Evolutionary conservation across 2,888 invertebrate species (phyloP), one percentile per base, ranked within the genome.

Genomic region (Aphrophora alni): DNA sequence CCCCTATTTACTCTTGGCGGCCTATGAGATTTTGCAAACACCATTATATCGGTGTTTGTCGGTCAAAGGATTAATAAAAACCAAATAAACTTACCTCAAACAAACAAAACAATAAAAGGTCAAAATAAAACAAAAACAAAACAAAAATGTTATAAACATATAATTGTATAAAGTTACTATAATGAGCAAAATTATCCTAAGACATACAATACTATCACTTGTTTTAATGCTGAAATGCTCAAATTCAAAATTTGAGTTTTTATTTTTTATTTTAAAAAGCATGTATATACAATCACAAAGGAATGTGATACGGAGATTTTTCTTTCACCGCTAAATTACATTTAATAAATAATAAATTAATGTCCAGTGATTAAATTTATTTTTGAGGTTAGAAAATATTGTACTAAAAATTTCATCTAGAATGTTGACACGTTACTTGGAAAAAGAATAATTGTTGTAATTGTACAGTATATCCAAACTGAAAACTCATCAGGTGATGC

Each of bases 361-460:
- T 59, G 59, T 59, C 59, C 59, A 59, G 59, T 59, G 59, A 59
- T 59, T 59, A 59, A 59, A 59, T 59, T 44, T 44, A n/a, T n/a
- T n/a, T n/a, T n/a, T n/a, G n/a, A n/a, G n/a, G n/a, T n/a, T n/a
- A n/a, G n/a, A n/a, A n/a, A n/a, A n/a, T n/a, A n/a, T n/a, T n/a
- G n/a, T n/a, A n/a, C n/a, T n/a, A n/a, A n/a, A n/a, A n/a, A n/a
- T n/a, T n/a, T n/a, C n/a, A n/a, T n/a, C n/a, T n/a, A n/a, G n/a
- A n/a, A n/a, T n/a, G n/a, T n/a, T n/a, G n/a, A n/a, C n/a, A n/a
- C n/a, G n/a, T n/a, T n/a, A n/a, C n/a, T n/a, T n/a, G n/a, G n/a
- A n/a, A n/a, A n/a, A n/a, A n/a, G n/a, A n/a, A n/a, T n/a, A n/a
- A n/a, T n/a, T n/a, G n/a, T n/a, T n/a, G n/a, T n/a, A n/a, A n/a